Evolutionary conservation across 2,888 invertebrate genomes (phyloP), one percentile per base, ranked within the genome.

Genomic region (Druceiella hillmani): DNA sequence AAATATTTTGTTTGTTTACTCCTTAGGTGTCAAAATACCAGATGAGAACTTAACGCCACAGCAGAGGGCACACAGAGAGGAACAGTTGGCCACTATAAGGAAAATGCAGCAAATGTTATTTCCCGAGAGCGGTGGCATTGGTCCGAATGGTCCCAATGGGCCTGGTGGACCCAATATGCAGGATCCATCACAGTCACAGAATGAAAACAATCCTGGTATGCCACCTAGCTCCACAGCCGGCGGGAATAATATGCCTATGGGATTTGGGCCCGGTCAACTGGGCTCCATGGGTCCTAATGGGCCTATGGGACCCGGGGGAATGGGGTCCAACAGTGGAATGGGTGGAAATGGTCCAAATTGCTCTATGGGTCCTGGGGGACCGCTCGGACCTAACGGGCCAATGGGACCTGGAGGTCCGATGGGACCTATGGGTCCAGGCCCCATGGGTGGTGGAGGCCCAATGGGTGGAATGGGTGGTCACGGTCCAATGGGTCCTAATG

Each of bases 31-130:
- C 30, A 91, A 93, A 77, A 87, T 93, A 56, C 92, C 92, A 51
- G 92, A 92, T 66, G 95, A 95, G 67, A 93, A 94, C 66, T 72
- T 97, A 52, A 97, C 97, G 36, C 94, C 95, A 20, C 92, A 95
- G 60, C 95, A 97, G 61, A 78, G 92, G 37, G 90, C 92, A 46
- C 91, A 93, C 59, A 78, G 97, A 42, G 94, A 94, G 64, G 91
- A 91, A 55, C 89, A 93, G 55, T 69, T 97, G 33, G 94, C 93
- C 3, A 91, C 87, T 42, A 76, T 97, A 38, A 69, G 87, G 45
- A 92, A 93, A 71, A 90, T 95, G 83, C 88, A 93, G 53, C 87
- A 91, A 60, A 83, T 92, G 76, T 65, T 95, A 38, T 92, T 92
- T 66, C 91, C 91, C 0, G 92, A 92, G 56, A 81, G 82, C 36